These are phyloP conservation scores for Tympanuchus pallidicinctus DNA, from an alignment of 2,113 vertebrate genomes.

Conservation along the genomic window DNA sequence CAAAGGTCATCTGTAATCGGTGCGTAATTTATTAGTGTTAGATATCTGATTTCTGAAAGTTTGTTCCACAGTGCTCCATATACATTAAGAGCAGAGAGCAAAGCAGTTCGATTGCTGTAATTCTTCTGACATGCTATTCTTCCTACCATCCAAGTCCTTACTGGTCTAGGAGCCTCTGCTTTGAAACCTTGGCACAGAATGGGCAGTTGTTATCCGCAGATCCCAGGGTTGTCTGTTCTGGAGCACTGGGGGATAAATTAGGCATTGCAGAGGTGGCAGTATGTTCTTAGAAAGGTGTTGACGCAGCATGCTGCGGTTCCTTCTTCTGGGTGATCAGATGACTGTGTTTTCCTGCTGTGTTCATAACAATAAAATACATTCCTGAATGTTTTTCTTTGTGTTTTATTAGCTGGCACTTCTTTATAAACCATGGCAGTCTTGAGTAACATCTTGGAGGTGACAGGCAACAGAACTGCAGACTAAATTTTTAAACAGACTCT, in stretches of 20 bases:
- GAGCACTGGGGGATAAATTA: background rate
- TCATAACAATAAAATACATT: background rate
- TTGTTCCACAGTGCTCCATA: slow-evolving; percentile 13
- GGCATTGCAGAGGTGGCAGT: background rate
- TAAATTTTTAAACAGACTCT: background rate
- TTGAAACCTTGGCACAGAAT: background rate
- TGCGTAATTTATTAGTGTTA: slow-evolving; percentile 79
- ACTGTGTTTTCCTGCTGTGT: background rate
- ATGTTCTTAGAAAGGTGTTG: background rate
- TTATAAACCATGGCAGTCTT: background rate
- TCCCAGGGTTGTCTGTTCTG: background rate
- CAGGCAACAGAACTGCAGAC: background rate
- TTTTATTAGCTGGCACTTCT: background rate
- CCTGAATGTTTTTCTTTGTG: background rate
- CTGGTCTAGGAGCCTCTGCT: slow-evolving; percentile 33
- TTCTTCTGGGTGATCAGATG: background rate
- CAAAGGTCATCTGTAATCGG: slow-evolving; percentile 80
- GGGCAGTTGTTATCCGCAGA: slow-evolving; percentile 6
- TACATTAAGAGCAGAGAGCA: slow-evolving; percentile 33
- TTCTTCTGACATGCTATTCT: background rate
- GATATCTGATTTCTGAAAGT: slow-evolving; percentile 78
- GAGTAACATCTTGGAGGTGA: background rate
- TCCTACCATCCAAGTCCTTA: slow-evolving; percentile 26
- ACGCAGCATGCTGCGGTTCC: background rate
- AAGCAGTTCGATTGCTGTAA: slow-evolving; percentile 21